A percentile compares a stretch with the other conserved stretches of the same genome.
Conservation (phyloP, 2,113 vertebrate genomes). For the Cyanoderma ruficeps region DNA sequence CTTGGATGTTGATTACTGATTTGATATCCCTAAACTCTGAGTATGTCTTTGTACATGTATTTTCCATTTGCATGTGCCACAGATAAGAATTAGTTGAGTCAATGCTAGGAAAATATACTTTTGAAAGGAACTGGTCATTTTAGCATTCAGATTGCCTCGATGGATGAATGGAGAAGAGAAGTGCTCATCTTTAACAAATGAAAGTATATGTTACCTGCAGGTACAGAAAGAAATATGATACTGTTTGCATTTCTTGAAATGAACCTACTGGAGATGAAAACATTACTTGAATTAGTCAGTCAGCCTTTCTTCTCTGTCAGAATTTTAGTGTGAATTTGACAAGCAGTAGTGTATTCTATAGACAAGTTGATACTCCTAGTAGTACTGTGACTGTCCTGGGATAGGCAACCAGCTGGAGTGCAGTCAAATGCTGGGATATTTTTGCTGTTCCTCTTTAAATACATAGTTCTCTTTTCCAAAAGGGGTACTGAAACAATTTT, state of each 20-base stretch:
- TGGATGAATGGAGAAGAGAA: accelerated
- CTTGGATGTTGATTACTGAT: neutral
- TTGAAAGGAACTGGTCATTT: neutral
- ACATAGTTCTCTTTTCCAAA: neutral
- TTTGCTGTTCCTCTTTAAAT: neutral
- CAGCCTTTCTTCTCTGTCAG: neutral
- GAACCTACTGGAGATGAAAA: neutral
- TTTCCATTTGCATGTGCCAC: neutral
- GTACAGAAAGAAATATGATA: neutral
- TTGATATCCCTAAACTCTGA: neutral
- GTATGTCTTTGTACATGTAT: neutral
- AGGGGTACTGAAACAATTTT: neutral
- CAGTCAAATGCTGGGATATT: neutral
- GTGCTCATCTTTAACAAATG: neutral
- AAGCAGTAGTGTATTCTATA: neutral
- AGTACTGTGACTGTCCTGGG: neutral
- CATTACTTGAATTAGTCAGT: neutral
- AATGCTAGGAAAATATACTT: neutral
- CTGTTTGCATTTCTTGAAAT: neutral
- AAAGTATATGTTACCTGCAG: neutral
- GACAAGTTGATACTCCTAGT: neutral
- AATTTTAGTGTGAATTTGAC: neutral
- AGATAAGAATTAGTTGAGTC: neutral
- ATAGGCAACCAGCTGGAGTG: neutral
- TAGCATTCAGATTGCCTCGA: neutral